These are phyloP conservation scores for Aphis craccivora DNA, from an alignment of 1,140 invertebrate species.

Conservation along the genomic window DNA sequence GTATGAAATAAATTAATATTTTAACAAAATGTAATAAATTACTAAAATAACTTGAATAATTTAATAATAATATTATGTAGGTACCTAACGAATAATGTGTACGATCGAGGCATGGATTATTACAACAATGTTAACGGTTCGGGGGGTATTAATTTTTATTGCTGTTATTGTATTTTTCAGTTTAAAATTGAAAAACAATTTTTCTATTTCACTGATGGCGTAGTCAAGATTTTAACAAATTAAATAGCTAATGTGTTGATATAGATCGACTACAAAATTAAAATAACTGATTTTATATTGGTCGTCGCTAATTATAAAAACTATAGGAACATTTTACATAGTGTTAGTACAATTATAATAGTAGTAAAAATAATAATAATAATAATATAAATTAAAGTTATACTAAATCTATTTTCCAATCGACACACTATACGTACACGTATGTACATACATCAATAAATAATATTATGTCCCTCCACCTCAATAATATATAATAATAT, in stretches of 20 bases:
- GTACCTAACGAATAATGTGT: background rate
- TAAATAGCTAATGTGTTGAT: background rate
- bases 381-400: constrained; percentile 18
- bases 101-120: background rate
- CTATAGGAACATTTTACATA: constrained; percentile 51
- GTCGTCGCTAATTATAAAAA: background rate
- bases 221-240: background rate
- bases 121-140: background rate
- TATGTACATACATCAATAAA: background rate
- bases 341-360: constrained; percentile 16
- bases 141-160: background rate
- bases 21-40: background rate
- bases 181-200: background rate
- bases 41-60: background rate
- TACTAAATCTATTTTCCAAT: background rate
- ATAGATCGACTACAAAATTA: background rate
- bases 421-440: background rate
- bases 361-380: background rate
- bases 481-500: constrained; percentile 9
- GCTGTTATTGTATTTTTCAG: background rate
- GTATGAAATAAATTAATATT: background rate
- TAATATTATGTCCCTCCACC: constrained; percentile 41
- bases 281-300: background rate
- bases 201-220: background rate
- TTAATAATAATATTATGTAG: background rate